Conservation (phyloP, 2,888 invertebrate genomes). For the Zhengitettix transpicula region DNA sequence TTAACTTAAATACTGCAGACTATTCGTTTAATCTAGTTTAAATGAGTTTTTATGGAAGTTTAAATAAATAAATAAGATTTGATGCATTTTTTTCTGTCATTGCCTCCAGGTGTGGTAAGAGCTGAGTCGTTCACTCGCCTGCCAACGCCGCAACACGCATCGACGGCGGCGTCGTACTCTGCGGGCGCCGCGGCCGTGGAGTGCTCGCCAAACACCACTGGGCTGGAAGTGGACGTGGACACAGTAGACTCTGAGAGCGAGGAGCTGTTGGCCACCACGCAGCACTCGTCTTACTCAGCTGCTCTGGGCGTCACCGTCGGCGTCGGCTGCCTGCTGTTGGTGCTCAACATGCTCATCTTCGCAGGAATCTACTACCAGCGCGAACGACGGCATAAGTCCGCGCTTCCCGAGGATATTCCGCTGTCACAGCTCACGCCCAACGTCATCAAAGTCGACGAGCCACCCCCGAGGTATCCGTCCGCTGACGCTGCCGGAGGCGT, state of each 20-base stretch:
- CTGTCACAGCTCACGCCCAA: constrained; percentile 1
- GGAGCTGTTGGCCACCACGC: constrained; percentile 33
- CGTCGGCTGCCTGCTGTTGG: constrained; percentile 51
- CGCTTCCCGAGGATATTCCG: not conserved
- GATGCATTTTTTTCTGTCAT: not conserved
- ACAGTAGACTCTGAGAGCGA: constrained; percentile 28
- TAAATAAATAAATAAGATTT: too few relatives aligned
- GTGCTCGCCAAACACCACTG: constrained; percentile 14
- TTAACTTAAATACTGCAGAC: too few relatives aligned
- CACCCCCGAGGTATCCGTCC: constrained; percentile 35
- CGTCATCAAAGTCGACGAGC: constrained; percentile 21
- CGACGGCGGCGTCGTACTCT: constrained; percentile 12
- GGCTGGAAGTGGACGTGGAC: constrained; percentile 22
- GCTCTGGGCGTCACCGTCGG: constrained; percentile 62
- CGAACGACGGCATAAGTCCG: constrained; percentile 29
- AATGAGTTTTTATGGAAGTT: too few relatives aligned
- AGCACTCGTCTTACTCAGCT: constrained; percentile 43
- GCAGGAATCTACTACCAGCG: constrained; percentile 60
- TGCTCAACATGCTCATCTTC: constrained; percentile 57
- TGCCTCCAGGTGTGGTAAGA: constrained; percentile 27
- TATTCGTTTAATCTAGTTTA: too few relatives aligned
- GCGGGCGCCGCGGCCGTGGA: constrained; percentile 9
- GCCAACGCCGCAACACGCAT: constrained; percentile 25
- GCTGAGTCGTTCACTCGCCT: constrained; percentile 31
- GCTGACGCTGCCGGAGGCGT: constrained; percentile 22